phyloP scores from a whole-genome alignment of 2,113 vertebrate genomes.

The Colaptes auratus region DNA sequence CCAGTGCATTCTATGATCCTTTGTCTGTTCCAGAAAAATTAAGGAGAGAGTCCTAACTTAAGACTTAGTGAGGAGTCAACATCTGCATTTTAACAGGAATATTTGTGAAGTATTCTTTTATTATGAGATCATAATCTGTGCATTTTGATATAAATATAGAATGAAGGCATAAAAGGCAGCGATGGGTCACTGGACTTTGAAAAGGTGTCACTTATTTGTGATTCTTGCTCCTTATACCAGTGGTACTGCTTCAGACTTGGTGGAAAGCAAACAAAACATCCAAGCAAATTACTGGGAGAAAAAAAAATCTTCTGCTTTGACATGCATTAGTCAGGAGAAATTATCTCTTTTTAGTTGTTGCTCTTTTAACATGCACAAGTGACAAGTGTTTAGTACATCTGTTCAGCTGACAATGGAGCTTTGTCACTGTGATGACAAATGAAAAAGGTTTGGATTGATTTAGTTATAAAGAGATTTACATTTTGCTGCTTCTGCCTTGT shows the following conservation, averaged over 20 bases:
- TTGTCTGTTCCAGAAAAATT: not conserved
- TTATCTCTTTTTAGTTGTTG: conserved; percentile 16
- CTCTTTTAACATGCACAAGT: not conserved
- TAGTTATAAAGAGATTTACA: conserved; percentile 63
- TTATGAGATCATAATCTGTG: not conserved
- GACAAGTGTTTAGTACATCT: conserved; percentile 59
- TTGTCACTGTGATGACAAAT: conserved; percentile 52
- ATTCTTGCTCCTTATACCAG: not conserved
- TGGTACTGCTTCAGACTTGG: not conserved
- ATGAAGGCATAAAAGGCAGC: not conserved
- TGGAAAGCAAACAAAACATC: conserved; percentile 28
- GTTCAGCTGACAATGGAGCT: conserved; percentile 48
- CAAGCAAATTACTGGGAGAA: conserved; percentile 16
- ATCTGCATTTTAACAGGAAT: conserved; percentile 39
- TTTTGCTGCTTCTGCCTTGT: conserved; percentile 42
- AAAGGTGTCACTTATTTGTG: not conserved
- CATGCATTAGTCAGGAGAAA: conserved; percentile 28
- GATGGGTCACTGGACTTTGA: not conserved
- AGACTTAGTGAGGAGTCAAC: not conserved
- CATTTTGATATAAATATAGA: conserved; percentile 27
- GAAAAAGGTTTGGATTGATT: conserved; percentile 61
- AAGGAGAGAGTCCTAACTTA: not conserved
- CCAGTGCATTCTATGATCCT: too few relatives aligned
- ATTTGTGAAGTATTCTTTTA: not conserved
- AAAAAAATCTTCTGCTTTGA: conserved; percentile 31